Base-by-base conservation (phyloP, 2,888 invertebrate species). In the Lycia hirtaria region DNA sequence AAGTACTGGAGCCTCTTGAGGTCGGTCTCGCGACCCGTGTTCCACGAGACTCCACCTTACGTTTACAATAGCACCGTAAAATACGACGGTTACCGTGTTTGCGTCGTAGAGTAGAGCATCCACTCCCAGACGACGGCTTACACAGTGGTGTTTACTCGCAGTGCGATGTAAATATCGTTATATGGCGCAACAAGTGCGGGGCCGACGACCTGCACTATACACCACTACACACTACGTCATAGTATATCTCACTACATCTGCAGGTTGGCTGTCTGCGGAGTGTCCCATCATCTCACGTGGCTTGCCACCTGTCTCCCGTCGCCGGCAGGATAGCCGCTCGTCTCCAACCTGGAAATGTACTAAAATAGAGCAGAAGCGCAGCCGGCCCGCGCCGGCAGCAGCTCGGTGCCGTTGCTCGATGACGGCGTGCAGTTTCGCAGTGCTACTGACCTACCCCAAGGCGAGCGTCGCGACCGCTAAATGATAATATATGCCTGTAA, bases 401-500 rank as follows among this genome's bases (percentile, higher is more conserved):
- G 37, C 14, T 49, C 33, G 57, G 50, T 58, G 45, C 41, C n/a
- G n/a, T n/a, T 41, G 47, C 30, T 32, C 6, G 32, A 24, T 41
- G 45, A 38, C 35, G 28, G 24, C 44, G 38, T 28, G 15, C 1
- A 35, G 30, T 41, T 32, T 28, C 24, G 43, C 51, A 19, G n/a
- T 41, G 52, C 52, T 38, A 60, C 54, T 64, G 64, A 64, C 64
- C 66, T 64, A 58, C 56, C 64, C 30, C 62, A 62, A 64, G 61
- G 49, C 51, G 48, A 26, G 56, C 40, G 56, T 28, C 45, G 37
- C 52, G 35, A 43, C 14, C 47, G 38, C 35, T 47, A 30, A 50
- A 57, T 17, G 47, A 49, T 50, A 48, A 53, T 52, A 28, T 43
- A 44, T 44, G 33, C 17, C 41, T 19, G 19, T 47, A 24, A 43